Evolutionary conservation across 2,888 invertebrate species (phyloP), one percentile per base, ranked within the genome.

Genomic region (Vannuccia rotundouncinata): DNA sequence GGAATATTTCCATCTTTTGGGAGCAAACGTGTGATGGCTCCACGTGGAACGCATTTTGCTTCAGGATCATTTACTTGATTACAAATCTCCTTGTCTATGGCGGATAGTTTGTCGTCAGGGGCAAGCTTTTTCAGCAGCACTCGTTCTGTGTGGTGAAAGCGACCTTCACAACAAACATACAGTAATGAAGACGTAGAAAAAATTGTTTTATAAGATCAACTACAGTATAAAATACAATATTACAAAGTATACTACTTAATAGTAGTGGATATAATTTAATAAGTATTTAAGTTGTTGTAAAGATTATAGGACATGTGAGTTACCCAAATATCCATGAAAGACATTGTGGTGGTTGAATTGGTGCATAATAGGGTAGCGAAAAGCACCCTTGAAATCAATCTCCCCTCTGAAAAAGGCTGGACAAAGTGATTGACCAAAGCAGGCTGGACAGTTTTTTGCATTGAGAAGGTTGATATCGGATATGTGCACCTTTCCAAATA

Each of bases 391-490:
- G 22, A 77, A 13, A 25, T 77, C 59, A 13, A 78, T 73, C 29
- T 78, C 78, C 10, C 78, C 78, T 1, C 78, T 59, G 29, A 77
- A 78, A 29, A 78, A 78, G 17, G 78, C 45, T n/a, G 78, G 78
- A 29, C 78, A 78, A 17, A 59, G 59, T 66, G 59, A 22, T 27
- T 77, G 45, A n/a, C 78, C 78, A 29, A 78, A 78, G 29, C 78
- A 78, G 29, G 78, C 78, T 1, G 78, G 78, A 75, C 78, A 78
- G 1, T 2, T 2, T 31, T 77, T 77, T 1, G 31, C 77, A 2
- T 31, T 1, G 10, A 45, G 17, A 5, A 45, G 45, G 17, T 45
- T 17, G 17, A 45, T 45, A 45, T 45, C 17, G 5, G 45, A 45
- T 45, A 17, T 45, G 45, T 45, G 45, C 17, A 45, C 45, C 17